These are phyloP conservation scores for Falco rusticolus DNA, from an alignment of 2,797 vertebrate species.

Conservation along the genomic window DNA sequence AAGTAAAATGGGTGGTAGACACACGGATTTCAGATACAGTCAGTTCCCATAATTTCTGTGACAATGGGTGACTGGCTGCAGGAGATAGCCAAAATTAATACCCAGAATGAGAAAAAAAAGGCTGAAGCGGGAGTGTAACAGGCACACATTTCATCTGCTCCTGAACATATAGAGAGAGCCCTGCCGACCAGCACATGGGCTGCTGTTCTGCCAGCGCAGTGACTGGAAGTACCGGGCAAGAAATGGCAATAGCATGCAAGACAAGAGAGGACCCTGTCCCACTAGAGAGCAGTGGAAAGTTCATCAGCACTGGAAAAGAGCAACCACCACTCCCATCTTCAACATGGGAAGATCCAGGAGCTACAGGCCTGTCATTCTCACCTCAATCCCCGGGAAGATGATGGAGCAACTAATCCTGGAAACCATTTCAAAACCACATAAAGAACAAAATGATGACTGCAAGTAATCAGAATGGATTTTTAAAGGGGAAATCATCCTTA, in stretches of 20 bases:
- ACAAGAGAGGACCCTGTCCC: not conserved
- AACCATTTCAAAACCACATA: not conserved
- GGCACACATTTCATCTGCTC: not conserved
- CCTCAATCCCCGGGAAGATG: not conserved
- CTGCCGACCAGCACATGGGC: not conserved
- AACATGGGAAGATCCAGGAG: not conserved
- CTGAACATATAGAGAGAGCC: not conserved
- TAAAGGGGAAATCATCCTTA: not conserved
- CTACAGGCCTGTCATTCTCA: not conserved
- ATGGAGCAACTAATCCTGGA: not conserved
- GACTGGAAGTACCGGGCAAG: not conserved
- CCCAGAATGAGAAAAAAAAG: not conserved
- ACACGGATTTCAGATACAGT: not conserved
- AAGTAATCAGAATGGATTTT: not conserved
- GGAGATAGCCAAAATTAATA: not conserved
- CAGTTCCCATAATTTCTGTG: not conserved
- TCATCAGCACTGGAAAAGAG: not conserved
- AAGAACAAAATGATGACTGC: not conserved
- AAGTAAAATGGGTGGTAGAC: not conserved
- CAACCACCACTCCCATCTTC: not conserved
- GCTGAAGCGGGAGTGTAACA: not conserved
- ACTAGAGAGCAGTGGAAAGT: not conserved
- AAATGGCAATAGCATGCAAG: not conserved
- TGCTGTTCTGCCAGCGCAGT: not conserved
- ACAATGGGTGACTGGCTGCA: not conserved